Conservation (phyloP, 2,113 vertebrate species). For the Xiphophorus hellerii region DNA sequence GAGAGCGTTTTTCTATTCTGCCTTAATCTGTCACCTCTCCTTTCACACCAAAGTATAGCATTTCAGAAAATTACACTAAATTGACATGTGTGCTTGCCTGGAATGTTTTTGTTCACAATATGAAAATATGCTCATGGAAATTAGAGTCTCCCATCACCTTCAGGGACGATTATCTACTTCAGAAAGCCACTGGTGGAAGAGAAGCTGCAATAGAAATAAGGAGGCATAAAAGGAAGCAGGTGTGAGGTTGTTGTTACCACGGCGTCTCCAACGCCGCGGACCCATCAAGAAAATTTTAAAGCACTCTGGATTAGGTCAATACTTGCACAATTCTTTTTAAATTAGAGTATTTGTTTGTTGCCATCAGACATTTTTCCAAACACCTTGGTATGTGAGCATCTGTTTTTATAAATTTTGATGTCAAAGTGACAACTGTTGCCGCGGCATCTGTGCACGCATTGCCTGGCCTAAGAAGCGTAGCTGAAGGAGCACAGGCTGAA, state of each 20-base stretch:
- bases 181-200: constrained; percentile 32
- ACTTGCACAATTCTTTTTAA: not conserved
- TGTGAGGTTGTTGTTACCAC: constrained; percentile 34
- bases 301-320: not conserved
- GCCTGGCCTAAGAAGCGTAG: not conserved
- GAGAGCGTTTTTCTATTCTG: constrained; percentile 49
- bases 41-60: constrained; percentile 66
- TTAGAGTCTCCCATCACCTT: constrained; percentile 67
- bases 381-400: not conserved
- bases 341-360: not conserved
- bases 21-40: constrained; percentile 49
- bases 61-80: constrained; percentile 79
- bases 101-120: constrained; percentile 54
- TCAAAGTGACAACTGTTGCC: not conserved
- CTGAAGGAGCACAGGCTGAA: not conserved
- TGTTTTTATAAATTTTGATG: not conserved
- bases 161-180: constrained; percentile 66
- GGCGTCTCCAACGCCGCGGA: not conserved
- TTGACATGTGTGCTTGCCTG: constrained; percentile 65
- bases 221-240: constrained; percentile 48
- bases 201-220: constrained; percentile 38
- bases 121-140: constrained; percentile 68
- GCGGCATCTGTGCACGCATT: not conserved
- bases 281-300: constrained; percentile 5
- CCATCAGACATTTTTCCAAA: not conserved